Conservation (phyloP, 2,888 invertebrate genomes). For the Limnephilus rhombicus region DNA sequence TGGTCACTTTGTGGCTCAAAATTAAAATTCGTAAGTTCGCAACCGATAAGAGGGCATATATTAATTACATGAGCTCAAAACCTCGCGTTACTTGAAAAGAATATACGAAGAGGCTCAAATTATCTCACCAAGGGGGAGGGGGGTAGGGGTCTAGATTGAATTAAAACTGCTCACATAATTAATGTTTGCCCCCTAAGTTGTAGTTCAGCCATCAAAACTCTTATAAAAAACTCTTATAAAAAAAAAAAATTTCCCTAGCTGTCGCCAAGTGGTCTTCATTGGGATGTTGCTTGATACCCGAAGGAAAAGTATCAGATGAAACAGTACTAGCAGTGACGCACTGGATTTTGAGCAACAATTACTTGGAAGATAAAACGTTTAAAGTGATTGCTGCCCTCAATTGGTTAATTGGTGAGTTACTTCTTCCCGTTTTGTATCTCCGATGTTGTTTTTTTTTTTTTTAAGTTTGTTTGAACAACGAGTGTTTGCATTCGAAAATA, state of each 20-base stretch:
- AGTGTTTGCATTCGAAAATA: no score
- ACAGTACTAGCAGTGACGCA: conserved; percentile 73
- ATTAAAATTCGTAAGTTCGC: conserved; percentile 74
- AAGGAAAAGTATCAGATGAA: conserved; percentile 70
- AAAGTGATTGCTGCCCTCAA: conserved; percentile 50
- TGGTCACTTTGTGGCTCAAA: conserved; percentile 76
- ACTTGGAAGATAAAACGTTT: conserved; percentile 67
- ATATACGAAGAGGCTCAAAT: no score
- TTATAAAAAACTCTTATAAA: neutral
- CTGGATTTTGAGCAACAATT: conserved; percentile 73
- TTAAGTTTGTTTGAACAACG: no score
- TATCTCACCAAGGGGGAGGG: no score
- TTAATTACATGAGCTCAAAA: no score
- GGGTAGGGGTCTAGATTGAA: no score
- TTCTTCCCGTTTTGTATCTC: no score
- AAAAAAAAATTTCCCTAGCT: conserved; percentile 69
- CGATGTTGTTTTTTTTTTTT: no score
- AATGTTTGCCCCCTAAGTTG: neutral
- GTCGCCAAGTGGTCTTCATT: conserved; percentile 74
- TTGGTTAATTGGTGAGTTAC: conserved; percentile 58
- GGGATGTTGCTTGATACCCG: conserved; percentile 73
- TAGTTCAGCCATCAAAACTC: neutral
- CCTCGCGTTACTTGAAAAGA: no score
- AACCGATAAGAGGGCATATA: neutral
- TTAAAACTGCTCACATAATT: no score